Evolutionary conservation across 2,113 vertebrate genomes (phyloP).

Genomic region (Sorex araneus): DNA sequence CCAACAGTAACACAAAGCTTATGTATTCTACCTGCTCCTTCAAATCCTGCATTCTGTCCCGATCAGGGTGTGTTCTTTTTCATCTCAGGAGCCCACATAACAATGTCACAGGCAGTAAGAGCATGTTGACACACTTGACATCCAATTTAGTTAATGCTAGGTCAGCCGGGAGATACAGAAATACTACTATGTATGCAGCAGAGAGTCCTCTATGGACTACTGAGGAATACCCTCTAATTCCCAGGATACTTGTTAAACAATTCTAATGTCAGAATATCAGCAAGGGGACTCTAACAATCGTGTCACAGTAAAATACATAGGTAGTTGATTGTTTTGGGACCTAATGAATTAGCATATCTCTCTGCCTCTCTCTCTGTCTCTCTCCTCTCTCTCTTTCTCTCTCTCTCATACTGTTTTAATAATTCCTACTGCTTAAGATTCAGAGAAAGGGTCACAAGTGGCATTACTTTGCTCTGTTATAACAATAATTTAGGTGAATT

Average conservation of each 20-base stretch:
- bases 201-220: not conserved
- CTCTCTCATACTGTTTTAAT: conserved; percentile 29
- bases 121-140: conserved; percentile 71
- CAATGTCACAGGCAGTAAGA: conserved; percentile 71
- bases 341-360: conserved; percentile 21
- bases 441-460: conserved; percentile 64
- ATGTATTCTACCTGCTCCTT: conserved; percentile 58
- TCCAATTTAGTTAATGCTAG: conserved; percentile 80
- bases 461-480: conserved; percentile 47
- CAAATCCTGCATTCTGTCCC: not conserved
- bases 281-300: conserved; percentile 59
- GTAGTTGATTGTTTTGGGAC: conserved; percentile 45
- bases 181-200: not conserved
- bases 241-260: conserved; percentile 77
- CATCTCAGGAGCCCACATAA: conserved; percentile 61
- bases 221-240: conserved; percentile 65
- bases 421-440: conserved; percentile 58
- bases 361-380: not conserved
- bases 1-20: not conserved
- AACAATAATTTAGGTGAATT: conserved; percentile 69
- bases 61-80: conserved; percentile 16
- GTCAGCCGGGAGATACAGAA: conserved; percentile 55
- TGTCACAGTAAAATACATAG: conserved; percentile 70
- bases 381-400: not conserved
- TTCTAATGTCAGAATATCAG: conserved; percentile 70